Evolutionary conservation across 2,113 vertebrate species (phyloP), one percentile per base, ranked within the genome.

Genomic region (Plecotus auritus): DNA sequence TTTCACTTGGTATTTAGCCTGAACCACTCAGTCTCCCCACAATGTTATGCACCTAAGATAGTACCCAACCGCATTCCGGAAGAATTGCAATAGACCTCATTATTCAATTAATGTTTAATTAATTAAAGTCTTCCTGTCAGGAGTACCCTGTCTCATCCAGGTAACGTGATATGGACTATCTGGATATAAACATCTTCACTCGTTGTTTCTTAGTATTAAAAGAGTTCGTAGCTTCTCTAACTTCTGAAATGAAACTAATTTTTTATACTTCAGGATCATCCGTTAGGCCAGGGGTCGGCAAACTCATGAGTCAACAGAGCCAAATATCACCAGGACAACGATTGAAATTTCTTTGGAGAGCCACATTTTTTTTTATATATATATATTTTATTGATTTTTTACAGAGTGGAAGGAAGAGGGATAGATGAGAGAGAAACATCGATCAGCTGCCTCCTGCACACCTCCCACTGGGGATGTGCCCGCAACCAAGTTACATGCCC

Each of bases 141-240:
- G 70, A 83, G 32, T 5, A 70, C 1, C 16, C 78, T 51, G 23
- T n/a, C 16, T 35, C 56, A 82, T 45, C 74, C 73, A 1, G 23
- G 5, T 22, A 73, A 51, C 26, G 2, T 61, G 5, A 7, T 20
- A n/a, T 66, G 30, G 22, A 90, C 87, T 88, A 88, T 37, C 9
- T 74, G 40, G 56, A 32, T 72, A 70, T 67, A 72, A 54, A 30
- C 30, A 69, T 16, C 2, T 67, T 18, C 17, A 83, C 14, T 82
- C 18, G 61, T 90, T 87, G 51, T 77, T 93, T 96, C 93, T 54
- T 78, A 49, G 91, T 74, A 37, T 72, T 82, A 51, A 94, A 86
- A 66, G n/a, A 66, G 14, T 87, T 28, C 13, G n/a, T 30, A 81
- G 6, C 26, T 70, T 88, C 67, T 92, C 94, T 17, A 72, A 85